Percentiles rank a stretch among this genome's conserved stretches.
Evolutionary conservation across 2,888 invertebrate genomes (phyloP).

Genomic region (Eilema griseolum): DNA sequence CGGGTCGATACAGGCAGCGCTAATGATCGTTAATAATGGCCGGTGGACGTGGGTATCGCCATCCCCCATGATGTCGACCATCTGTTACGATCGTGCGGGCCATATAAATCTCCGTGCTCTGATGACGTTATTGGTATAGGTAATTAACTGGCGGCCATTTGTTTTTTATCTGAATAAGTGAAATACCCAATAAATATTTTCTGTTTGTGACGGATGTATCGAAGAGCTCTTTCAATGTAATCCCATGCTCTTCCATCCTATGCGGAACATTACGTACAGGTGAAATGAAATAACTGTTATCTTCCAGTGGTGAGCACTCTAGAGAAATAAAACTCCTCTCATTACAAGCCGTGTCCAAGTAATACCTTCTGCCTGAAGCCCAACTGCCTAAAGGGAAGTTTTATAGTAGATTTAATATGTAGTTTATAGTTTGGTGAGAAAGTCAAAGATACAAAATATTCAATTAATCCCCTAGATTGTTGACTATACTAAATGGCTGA

Average conservation of each 20-base stretch:
- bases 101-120: background rate
- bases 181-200: background rate
- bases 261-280: no score
- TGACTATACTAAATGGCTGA: no score
- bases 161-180: background rate
- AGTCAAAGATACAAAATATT: no score
- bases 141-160: background rate
- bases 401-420: no score
- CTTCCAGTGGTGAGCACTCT: background rate
- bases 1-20: slow-evolving; percentile 15
- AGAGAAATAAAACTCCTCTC: background rate
- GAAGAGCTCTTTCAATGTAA: background rate
- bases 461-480: no score
- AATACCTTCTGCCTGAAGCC: no score
- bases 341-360: background rate
- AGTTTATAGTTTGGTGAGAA: no score
- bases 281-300: no score
- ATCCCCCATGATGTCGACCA: background rate
- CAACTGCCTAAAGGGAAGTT: no score
- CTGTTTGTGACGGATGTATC: background rate
- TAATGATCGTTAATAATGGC: slow-evolving; percentile 43
- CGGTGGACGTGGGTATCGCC: slow-evolving; percentile 18
- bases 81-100: slow-evolving; percentile 8
- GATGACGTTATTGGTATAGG: slow-evolving; percentile 3
- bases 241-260: background rate